Conservation (phyloP, 2,113 vertebrate genomes). For the Elgaria multicarinata region DNA sequence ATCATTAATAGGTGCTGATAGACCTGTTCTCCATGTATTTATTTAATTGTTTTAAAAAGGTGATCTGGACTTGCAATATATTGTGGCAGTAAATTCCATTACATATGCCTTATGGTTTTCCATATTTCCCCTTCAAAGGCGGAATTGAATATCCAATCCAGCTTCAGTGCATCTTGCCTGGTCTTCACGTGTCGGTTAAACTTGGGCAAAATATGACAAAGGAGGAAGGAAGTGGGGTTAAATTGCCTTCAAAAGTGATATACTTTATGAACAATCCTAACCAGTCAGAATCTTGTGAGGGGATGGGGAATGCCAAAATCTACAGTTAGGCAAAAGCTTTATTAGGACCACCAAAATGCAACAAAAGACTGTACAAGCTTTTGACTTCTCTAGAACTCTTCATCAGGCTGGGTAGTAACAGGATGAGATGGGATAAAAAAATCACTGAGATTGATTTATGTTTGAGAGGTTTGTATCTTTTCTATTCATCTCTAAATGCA, state of each 20-base stretch:
- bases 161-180: not conserved
- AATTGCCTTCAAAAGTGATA: not conserved
- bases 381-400: too few relatives aligned
- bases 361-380: too few relatives aligned
- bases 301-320: too few relatives aligned
- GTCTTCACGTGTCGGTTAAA: not conserved
- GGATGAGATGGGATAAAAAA: not conserved
- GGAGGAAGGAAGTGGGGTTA: not conserved
- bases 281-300: too few relatives aligned
- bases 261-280: too few relatives aligned
- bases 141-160: not conserved
- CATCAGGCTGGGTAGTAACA: too few relatives aligned
- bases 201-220: not conserved
- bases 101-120: not conserved
- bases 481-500: not conserved
- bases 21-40: not conserved
- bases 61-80: not conserved
- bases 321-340: too few relatives aligned
- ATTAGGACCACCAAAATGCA: too few relatives aligned
- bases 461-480: not conserved
- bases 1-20: not conserved
- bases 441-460: not conserved
- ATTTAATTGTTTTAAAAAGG: not conserved
- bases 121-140: not conserved
- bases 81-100: not conserved